Conservation (phyloP, 2,888 invertebrate genomes). For the Agrochola litura region DNA sequence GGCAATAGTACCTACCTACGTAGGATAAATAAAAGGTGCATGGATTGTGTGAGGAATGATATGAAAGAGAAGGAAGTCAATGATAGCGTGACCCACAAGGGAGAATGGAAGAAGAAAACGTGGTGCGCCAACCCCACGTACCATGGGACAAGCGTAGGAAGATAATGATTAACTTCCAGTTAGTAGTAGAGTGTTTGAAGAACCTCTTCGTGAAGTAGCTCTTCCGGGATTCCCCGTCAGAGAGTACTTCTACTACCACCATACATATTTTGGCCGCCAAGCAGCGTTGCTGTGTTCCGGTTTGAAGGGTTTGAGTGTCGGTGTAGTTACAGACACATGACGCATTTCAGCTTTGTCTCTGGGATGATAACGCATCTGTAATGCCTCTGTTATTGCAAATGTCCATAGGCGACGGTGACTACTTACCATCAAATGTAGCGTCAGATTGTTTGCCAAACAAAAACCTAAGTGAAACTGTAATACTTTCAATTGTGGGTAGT, state of each 20-base stretch:
- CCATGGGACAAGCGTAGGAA: background rate
- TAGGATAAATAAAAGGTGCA: too few species aligned
- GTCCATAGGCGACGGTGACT: too few species aligned
- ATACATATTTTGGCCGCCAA: background rate
- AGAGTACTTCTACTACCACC: background rate
- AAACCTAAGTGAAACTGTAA: conserved; percentile 28
- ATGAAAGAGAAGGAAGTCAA: background rate
- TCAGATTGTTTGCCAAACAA: background rate
- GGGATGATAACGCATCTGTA: background rate
- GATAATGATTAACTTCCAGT: background rate
- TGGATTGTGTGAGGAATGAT: too few species aligned
- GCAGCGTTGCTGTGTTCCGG: background rate
- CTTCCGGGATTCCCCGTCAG: too few species aligned
- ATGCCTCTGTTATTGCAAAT: too few species aligned
- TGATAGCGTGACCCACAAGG: background rate
- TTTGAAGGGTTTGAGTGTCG: too few species aligned
- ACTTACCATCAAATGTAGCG: too few species aligned
- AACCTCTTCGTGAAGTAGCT: background rate
- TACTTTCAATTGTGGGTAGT: conserved; percentile 52
- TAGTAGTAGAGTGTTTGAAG: too few species aligned
- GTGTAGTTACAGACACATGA: background rate
- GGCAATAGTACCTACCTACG: background rate
- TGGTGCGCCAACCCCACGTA: background rate
- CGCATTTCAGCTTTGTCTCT: background rate
- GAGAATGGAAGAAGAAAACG: background rate